Evolutionary conservation across 2,797 vertebrate genomes (phyloP).

Genomic region (Bufotes viridis): DNA sequence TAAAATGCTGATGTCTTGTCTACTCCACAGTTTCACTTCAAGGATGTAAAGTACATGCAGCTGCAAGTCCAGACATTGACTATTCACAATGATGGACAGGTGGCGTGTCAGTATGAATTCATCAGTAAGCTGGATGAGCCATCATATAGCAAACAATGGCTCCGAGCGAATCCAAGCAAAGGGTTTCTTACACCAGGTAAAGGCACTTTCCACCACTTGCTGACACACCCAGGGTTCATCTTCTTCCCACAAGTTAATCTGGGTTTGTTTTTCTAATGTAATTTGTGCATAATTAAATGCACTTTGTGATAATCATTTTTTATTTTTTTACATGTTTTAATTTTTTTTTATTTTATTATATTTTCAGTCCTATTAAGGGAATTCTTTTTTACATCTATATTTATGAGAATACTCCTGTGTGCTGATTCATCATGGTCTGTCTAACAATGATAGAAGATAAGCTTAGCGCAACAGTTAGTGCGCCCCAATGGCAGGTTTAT

Average conservation of each 20-base stretch:
- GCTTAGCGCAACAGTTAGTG: too few species aligned
- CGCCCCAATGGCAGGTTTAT: too few species aligned
- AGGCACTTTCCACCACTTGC: not conserved
- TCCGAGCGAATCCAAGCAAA: conserved; percentile 86
- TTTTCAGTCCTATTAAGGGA: too few species aligned
- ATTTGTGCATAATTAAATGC: too few species aligned
- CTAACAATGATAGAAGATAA: too few species aligned
- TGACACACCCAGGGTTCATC: not conserved
- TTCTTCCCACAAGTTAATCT: not conserved
- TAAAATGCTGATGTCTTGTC: conserved; percentile 22
- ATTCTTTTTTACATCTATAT: too few species aligned
- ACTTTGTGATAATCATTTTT: too few species aligned
- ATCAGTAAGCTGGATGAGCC: conserved; percentile 91
- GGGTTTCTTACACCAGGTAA: conserved; percentile 92
- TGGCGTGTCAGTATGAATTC: conserved; percentile 96
- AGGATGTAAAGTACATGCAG: conserved; percentile 94
- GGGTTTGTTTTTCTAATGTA: too few species aligned
- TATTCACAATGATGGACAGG: conserved; percentile 90
- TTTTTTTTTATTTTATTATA: too few species aligned
- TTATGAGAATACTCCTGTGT: too few species aligned
- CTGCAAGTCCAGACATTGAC: conserved; percentile 84
- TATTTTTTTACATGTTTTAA: too few species aligned
- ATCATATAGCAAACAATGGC: conserved; percentile 91
- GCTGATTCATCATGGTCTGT: too few species aligned
- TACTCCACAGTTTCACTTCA: conserved; percentile 85